A percentile compares a stretch with the other conserved stretches of the same genome.
phyloP scores from a whole-genome alignment of 2,888 invertebrate genomes.

The Tetragonula carbonaria region DNA sequence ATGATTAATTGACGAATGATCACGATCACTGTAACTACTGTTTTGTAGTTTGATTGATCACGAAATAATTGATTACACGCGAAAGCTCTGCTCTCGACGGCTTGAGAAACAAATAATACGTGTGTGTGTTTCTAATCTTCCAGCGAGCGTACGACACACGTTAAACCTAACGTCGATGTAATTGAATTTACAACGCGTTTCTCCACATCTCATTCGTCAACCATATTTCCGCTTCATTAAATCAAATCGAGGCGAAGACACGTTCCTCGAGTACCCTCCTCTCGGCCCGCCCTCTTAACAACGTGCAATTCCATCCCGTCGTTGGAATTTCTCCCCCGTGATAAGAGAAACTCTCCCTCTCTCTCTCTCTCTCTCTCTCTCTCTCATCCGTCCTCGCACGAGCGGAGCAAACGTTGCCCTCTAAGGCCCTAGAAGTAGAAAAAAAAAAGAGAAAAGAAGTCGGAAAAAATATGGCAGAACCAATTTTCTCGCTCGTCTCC shows the following conservation, averaged over 20 bases:
- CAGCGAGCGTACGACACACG: background rate
- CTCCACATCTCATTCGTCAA: background rate
- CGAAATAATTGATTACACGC: too few relatives aligned
- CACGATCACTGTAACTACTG: too few relatives aligned
- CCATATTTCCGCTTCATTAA: background rate
- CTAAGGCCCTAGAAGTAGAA: background rate
- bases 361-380: too few relatives aligned
- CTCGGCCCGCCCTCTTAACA: too few relatives aligned
- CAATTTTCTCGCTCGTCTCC: constrained; percentile 8
- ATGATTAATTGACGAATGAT: too few relatives aligned
- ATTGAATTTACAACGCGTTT: background rate
- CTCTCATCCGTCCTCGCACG: too few relatives aligned
- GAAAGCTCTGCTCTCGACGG: too few relatives aligned
- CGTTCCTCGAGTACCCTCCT: background rate
- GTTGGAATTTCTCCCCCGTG: background rate
- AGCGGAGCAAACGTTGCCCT: background rate
- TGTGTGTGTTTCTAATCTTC: background rate
- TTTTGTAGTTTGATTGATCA: too few relatives aligned
- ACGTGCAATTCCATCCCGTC: background rate
- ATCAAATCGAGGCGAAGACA: background rate
- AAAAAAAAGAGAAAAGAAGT: background rate
- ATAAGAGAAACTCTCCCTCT: background rate
- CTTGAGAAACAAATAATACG: background rate
- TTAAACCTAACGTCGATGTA: background rate
- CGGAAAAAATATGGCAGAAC: background rate